Evolutionary conservation across 2,113 vertebrate species (phyloP).

Genomic region (Phaethornis superciliosus): DNA sequence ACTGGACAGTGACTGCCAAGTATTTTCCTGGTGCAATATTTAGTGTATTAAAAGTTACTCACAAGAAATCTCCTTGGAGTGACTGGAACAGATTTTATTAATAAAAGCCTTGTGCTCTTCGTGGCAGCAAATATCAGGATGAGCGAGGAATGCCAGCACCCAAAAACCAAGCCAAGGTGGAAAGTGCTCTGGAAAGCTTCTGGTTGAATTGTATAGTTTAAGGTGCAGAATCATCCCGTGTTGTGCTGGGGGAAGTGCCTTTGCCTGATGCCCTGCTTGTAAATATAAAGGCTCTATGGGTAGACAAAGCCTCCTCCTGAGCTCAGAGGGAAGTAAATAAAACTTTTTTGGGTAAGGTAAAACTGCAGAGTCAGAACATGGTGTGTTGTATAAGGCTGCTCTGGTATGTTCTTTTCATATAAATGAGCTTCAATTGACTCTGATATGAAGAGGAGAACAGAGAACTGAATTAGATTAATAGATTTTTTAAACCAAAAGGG

Average conservation of each 20-base stretch:
- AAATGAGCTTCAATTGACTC: slow-evolving; percentile 65
- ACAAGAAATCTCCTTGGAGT: background rate
- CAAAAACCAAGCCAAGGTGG: background rate
- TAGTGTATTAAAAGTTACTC: background rate
- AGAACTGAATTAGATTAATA: slow-evolving; percentile 70
- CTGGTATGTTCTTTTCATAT: slow-evolving; percentile 35
- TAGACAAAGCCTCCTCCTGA: background rate
- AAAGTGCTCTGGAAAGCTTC: background rate
- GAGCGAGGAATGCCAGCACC: background rate
- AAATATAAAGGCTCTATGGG: background rate
- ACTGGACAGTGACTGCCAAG: background rate
- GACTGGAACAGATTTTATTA: background rate
- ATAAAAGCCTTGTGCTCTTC: background rate
- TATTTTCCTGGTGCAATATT: slow-evolving; percentile 9
- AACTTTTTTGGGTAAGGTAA: background rate
- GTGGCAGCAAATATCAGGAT: background rate
- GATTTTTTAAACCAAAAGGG: slow-evolving; percentile 70
- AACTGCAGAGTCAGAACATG: background rate
- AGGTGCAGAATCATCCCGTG: background rate
- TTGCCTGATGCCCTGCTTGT: background rate
- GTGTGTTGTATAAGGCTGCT: background rate
- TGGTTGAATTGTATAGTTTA: background rate
- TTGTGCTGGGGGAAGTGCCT: background rate
- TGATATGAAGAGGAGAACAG: slow-evolving; percentile 56
- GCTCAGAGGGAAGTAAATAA: background rate